Evolutionary conservation across 1,140 invertebrate species (phyloP).

Genomic region (Phthorimaea operculella): DNA sequence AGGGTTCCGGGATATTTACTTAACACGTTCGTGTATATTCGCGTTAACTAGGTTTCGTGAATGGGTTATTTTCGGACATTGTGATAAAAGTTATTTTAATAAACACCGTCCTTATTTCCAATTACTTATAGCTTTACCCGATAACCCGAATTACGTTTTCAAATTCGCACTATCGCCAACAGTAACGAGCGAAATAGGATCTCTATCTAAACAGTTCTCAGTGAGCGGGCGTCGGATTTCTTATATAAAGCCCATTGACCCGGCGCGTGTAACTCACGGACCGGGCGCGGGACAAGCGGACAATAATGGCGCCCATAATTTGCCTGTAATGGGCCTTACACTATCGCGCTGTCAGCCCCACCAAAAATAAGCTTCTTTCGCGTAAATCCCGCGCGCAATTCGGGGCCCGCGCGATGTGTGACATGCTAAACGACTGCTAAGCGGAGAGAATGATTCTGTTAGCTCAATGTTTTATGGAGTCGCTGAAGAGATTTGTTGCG

Average conservation of each 20-base stretch:
- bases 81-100: no score
- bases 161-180: no score
- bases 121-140: no score
- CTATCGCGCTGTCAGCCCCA: slow-evolving; percentile 61
- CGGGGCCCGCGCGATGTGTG: neutral
- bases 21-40: neutral
- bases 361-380: slow-evolving; percentile 60
- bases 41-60: neutral
- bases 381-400: slow-evolving; percentile 38
- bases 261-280: slow-evolving; percentile 47
- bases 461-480: neutral
- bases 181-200: no score
- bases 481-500: neutral
- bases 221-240: slow-evolving; percentile 27
- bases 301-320: slow-evolving; percentile 64
- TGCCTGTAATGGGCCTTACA: slow-evolving; percentile 64
- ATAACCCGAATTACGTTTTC: no score
- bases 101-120: no score
- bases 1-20: neutral
- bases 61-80: no score
- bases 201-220: no score
- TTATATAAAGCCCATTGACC: slow-evolving; percentile 60
- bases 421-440: slow-evolving; percentile 1
- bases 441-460: neutral
- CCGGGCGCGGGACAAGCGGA: slow-evolving; percentile 44